Evolutionary conservation across 92 coral and sea anemone species (phyloP), one percentile per base, ranked within the genome.

Genomic region (Anthopleura xanthogrammica): DNA sequence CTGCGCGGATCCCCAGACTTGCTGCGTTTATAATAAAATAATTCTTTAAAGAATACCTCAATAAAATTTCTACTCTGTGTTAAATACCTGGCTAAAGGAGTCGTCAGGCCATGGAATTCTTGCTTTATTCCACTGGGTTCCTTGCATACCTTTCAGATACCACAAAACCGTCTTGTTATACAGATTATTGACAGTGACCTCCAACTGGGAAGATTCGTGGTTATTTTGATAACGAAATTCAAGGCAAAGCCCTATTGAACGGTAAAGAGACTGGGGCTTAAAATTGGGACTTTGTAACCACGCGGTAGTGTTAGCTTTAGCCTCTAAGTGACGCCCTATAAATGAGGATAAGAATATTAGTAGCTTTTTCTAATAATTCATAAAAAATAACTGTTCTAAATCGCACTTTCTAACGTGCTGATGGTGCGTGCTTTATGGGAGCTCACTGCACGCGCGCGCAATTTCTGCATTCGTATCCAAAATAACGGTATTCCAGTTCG

Each of bases 91-190:
- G 29, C 46, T 68, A 24, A 68, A 8, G 9, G 5, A 8, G 17
- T n/a, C 42, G 7, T 7, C 17, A 68, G 74, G 74, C 74, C 74
- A 68, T 7, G 74, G 74, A 24, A 68, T 68, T 13, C 16, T 68
- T 68, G 74, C 74, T 68, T 68, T 16, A 23, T 68, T 68, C 74
- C 74, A 68, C 42, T 68, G 74, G 42, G 74, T 24, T 11, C 74
- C 74, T 13, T 68, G 74, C 16, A 68, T 68, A 29, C 74, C 74
- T 68, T 68, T 68, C 1, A 68, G 43, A 68, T 29, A 42, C 74
- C 74, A 68, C 42, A 68, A 22, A n/a, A 29, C 42, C 13, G 74
- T 68, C 74, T 36, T 24, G 16, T 24, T 68, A 68, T 68, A 24
- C 42, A 68, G n/a, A 0, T 24, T 64, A 64, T 64, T 20, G 11